Percentiles rank a stretch among this genome's conserved stretches.
Evolutionary conservation across 37 sponge, comb jelly and placozoan genomes (phyloP).

Genomic region (Geodia barretti): DNA sequence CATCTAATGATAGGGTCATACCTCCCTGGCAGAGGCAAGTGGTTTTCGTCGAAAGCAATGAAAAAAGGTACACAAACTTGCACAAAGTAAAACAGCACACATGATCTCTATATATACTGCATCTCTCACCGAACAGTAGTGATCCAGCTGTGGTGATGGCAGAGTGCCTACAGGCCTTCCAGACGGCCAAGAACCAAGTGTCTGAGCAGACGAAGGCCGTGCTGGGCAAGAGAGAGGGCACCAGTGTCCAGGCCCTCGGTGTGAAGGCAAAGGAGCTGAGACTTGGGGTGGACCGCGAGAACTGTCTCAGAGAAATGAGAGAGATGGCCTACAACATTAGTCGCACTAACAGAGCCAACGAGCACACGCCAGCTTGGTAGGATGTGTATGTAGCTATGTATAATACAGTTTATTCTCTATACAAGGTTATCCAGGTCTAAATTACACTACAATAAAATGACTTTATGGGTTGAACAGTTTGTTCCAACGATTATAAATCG

Average conservation of each 20-base stretch:
- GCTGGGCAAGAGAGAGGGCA: constrained; percentile 19
- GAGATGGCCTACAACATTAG: neutral
- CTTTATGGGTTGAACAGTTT: no score
- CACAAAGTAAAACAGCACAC: no score
- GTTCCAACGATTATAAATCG: no score
- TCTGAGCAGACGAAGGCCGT: neutral
- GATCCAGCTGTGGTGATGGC: constrained; percentile 17
- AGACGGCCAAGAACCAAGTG: constrained; percentile 25
- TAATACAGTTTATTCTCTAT: no score
- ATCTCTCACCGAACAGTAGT: neutral
- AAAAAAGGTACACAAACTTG: neutral
- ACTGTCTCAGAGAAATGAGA: constrained; percentile 37
- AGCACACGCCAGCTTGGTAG: constrained; percentile 40
- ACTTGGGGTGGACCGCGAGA: neutral
- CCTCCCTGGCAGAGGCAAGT: constrained; percentile 27
- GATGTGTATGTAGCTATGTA: no score
- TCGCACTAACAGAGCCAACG: constrained; percentile 14
- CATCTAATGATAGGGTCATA: neutral
- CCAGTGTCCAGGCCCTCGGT: neutral
- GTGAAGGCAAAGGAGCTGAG: constrained; percentile 20
- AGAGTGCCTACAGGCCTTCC: constrained; percentile 21
- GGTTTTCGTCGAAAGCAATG: constrained; percentile 13
- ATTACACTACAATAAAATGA: no score
- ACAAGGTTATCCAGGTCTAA: no score
- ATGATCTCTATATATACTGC: no score